These are phyloP conservation scores for Pollenia griseotomentosa DNA, from an alignment of 2,888 invertebrate genomes.

Conservation along the genomic window DNA sequence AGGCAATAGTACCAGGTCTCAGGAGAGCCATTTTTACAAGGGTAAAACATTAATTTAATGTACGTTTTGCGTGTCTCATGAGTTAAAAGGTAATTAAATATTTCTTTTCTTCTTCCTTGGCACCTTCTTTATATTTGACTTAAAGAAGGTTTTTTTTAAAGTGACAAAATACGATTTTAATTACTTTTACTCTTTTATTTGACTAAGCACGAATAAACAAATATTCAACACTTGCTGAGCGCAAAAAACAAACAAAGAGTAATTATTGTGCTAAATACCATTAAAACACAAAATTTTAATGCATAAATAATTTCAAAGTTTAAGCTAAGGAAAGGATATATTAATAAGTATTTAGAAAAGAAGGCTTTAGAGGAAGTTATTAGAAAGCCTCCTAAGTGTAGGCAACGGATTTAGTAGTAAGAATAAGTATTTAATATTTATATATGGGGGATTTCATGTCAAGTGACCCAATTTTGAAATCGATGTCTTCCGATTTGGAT, in stretches of 20 bases:
- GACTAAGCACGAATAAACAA: not conserved
- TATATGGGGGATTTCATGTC: no score
- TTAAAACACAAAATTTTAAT: not conserved
- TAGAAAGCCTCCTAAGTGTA: not conserved
- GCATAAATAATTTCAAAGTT: conserved; percentile 23
- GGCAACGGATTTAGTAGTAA: not conserved
- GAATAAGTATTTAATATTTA: no score
- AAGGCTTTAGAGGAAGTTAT: not conserved
- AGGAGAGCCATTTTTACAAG: conserved; percentile 44
- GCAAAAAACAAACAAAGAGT: not conserved
- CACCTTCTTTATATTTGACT: not conserved
- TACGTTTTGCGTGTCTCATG: conserved; percentile 53
- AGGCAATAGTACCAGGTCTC: conserved; percentile 13
- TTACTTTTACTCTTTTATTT: conserved; percentile 36
- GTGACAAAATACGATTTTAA: conserved; percentile 58
- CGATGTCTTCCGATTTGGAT: no score
- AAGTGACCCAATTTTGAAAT: no score
- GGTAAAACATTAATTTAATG: conserved; percentile 55
- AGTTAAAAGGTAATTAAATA: conserved; percentile 64
- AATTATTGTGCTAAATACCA: conserved; percentile 11
- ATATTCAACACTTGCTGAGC: not conserved
- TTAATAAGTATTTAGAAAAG: conserved; percentile 1
- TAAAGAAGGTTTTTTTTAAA: conserved; percentile 1
- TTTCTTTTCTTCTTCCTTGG: not conserved
- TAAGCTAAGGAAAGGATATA: not conserved